A percentile compares a stretch with the other conserved stretches of the same genome.
These are phyloP conservation scores for Pseudachorutes palmiensis DNA, from an alignment of 1,140 invertebrate species.

Conservation along the genomic window DNA sequence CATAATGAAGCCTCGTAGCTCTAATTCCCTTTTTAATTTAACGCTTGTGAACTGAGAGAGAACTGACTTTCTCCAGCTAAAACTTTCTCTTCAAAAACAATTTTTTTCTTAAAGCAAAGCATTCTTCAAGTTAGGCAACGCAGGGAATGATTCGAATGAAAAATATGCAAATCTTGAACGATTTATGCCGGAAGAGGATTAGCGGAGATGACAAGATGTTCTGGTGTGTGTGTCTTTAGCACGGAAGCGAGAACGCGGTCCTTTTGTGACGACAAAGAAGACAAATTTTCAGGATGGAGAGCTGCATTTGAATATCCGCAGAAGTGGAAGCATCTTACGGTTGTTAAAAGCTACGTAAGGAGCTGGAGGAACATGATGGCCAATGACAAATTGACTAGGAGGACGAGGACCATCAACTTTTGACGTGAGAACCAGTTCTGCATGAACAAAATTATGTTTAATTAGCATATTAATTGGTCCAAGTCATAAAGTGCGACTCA, in stretches of 20 bases:
- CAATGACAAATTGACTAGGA: conserved; percentile 91
- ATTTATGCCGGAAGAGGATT: too few species aligned
- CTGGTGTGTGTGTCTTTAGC: too few species aligned
- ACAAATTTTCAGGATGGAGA: neutral
- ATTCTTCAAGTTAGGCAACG: too few species aligned
- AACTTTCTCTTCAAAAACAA: too few species aligned
- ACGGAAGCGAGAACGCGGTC: too few species aligned
- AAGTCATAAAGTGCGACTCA: conserved; percentile 51
- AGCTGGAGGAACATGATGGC: conserved; percentile 96
- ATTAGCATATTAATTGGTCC: conserved; percentile 17
- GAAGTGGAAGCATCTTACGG: conserved; percentile 1
- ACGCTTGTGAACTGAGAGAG: too few species aligned
- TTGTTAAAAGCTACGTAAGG: conserved; percentile 56
- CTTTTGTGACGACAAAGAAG: neutral
- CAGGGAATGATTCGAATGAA: neutral
- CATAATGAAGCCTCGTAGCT: too few species aligned
- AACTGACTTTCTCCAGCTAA: too few species aligned
- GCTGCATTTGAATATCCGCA: neutral
- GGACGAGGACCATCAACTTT: conserved; percentile 87
- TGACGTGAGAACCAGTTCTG: conserved; percentile 97
- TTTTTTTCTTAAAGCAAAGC: too few species aligned
- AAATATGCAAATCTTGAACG: conserved; percentile 5
- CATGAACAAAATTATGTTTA: conserved; percentile 42
- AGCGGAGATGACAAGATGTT: too few species aligned
- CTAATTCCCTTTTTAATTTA: too few species aligned